These are phyloP conservation scores for Ptilorrhoa leucosticta DNA, from an alignment of 2,113 vertebrate species.

Conservation along the genomic window DNA sequence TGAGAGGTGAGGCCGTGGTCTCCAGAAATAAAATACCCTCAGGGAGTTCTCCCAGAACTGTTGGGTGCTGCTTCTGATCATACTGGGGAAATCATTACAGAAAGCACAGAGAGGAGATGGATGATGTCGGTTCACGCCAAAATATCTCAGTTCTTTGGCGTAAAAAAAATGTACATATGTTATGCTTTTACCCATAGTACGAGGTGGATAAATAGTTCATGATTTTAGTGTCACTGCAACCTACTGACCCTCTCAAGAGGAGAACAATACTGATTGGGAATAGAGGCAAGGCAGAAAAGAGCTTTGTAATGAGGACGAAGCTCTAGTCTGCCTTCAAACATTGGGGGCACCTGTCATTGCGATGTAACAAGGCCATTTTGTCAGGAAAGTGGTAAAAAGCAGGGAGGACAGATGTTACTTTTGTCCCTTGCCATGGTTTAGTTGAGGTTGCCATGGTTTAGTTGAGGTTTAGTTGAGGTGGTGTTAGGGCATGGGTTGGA, in stretches of 20 bases:
- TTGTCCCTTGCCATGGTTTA: too few species aligned
- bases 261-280: background rate
- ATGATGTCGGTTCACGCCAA: background rate
- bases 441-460: too few species aligned
- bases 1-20: constrained; percentile 73
- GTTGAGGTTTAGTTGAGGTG: too few species aligned
- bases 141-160: background rate
- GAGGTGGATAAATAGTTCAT: background rate
- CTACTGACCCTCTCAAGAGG: background rate
- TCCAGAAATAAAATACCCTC: background rate
- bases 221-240: background rate
- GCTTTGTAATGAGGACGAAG: background rate
- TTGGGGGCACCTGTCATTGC: background rate
- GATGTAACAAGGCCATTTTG: background rate
- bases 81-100: background rate
- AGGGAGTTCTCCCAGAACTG: background rate
- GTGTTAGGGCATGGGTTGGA: too few species aligned
- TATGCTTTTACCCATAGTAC: background rate
- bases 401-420: background rate
- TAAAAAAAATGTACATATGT: accelerated
- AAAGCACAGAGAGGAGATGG: background rate
- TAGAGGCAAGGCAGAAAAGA: background rate
- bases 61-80: background rate
- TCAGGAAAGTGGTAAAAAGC: background rate
- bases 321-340: background rate